These are phyloP conservation scores for Ispidina picta DNA, from an alignment of 2,797 vertebrate species.

Conservation along the genomic window DNA sequence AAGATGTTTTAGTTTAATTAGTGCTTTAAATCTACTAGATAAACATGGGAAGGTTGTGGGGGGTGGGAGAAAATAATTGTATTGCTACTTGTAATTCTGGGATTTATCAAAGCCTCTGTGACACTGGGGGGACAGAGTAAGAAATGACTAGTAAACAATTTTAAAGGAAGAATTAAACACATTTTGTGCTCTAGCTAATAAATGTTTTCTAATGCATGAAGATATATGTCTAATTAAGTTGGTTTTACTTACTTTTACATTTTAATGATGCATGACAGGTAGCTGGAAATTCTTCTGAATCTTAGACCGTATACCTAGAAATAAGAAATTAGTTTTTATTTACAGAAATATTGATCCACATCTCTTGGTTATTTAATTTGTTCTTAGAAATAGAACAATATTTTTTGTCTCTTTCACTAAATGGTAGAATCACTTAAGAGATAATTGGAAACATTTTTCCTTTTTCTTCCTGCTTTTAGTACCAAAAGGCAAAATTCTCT, in stretches of 20 bases:
- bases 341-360: background rate
- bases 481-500: background rate
- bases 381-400: background rate
- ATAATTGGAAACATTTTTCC: background rate
- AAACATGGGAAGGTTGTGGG: background rate
- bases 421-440: background rate
- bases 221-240: background rate
- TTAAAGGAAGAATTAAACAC: background rate
- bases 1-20: background rate
- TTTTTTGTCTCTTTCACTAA: background rate
- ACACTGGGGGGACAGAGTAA: background rate
- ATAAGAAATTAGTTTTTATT: background rate
- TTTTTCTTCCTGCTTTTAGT: background rate
- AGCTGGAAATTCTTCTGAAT: background rate
- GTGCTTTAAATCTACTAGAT: background rate
- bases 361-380: background rate
- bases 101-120: background rate
- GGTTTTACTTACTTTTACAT: background rate
- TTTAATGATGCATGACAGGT: background rate
- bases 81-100: background rate
- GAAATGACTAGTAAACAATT: background rate
- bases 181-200: background rate
- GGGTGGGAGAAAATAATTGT: background rate
- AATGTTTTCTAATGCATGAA: background rate
- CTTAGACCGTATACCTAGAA: background rate